phyloP scores from a whole-genome alignment of 1,140 invertebrate genomes.

The Euschistus heros region DNA sequence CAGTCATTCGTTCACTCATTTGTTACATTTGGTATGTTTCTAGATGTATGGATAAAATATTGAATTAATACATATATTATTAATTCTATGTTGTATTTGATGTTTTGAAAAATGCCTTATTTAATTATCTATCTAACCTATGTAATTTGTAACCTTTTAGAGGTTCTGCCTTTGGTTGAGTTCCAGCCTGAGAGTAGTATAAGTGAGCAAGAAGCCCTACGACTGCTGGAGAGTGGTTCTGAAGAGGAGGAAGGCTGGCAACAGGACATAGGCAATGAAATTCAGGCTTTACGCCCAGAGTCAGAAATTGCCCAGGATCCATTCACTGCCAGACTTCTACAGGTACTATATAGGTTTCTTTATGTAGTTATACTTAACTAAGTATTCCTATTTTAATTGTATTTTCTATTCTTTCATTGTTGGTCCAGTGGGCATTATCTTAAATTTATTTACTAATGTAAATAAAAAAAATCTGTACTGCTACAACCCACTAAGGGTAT shows the following conservation, averaged over 20 bases:
- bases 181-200: slow-evolving; percentile 82
- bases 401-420: too few species aligned
- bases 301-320: slow-evolving; percentile 48
- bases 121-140: not conserved
- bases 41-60: not conserved
- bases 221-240: slow-evolving; percentile 62
- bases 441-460: too few species aligned
- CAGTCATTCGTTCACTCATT: slow-evolving; percentile 87
- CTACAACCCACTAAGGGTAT: too few species aligned
- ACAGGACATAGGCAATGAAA: slow-evolving; percentile 37
- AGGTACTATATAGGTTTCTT: slow-evolving; percentile 38
- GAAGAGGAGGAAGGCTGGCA: slow-evolving; percentile 34
- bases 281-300: slow-evolving; percentile 43
- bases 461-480: too few species aligned
- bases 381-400: too few species aligned
- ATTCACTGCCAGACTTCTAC: slow-evolving; percentile 59
- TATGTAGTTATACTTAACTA: too few species aligned
- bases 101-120: not conserved
- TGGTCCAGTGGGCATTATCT: too few species aligned
- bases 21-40: slow-evolving; percentile 76
- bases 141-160: slow-evolving; percentile 41
- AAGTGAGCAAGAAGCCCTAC: slow-evolving; percentile 73
- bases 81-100: not conserved
- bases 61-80: not conserved
- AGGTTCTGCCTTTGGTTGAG: slow-evolving; percentile 89